Base-by-base conservation (phyloP, 2,797 vertebrate species). In the Poliocrania exsul region DNA sequence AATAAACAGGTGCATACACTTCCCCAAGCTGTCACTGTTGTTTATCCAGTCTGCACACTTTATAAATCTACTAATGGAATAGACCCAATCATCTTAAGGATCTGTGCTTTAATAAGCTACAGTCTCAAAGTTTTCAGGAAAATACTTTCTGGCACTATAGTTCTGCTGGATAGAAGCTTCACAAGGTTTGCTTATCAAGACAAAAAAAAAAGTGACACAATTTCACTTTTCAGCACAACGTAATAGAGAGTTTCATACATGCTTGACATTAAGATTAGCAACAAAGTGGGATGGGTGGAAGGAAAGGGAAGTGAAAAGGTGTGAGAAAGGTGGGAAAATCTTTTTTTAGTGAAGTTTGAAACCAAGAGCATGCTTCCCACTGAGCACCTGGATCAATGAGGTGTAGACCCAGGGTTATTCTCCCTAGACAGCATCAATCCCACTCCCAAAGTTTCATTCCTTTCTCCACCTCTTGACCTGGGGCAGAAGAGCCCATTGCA, bases 1-100 rank as follows among this genome's bases (percentile, higher is more conserved):
- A 97, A 97, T 97, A 97, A 98, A 96, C 97, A 98, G 98, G 97
- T 98, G 97, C 95, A 78, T 96, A 96, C 75, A 96, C 96, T 97
- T 98, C 93, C 94, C 96, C 97, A 98, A 97, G 96, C 97, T 98
- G 97, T 97, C 96, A 96, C 93, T 97, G 95, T 95, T 97, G 96
- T 97, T 97, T 97, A 96, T 96, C 90, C 96, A 97, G 97, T 88
- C 91, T 96, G 96, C 89, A 92, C 95, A 86, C 92, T 97, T 96
- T 97, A 94, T 91, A 93, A 97, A 97, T 95, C 93, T 95, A 96
- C 94, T 97, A 97, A 97, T 95, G 96, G 93, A 97, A 97, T 94
- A 95, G 81, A 93, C 95, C 91, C 81, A 97, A 96, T 92, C 94
- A 95, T 97, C 95, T 97, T 89, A 96, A 97, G 94, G 73, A 87